Percentiles rank a stretch among this genome's conserved stretches.
phyloP scores from a whole-genome alignment of 2,888 invertebrate species.

The Calameuta idolon region DNA sequence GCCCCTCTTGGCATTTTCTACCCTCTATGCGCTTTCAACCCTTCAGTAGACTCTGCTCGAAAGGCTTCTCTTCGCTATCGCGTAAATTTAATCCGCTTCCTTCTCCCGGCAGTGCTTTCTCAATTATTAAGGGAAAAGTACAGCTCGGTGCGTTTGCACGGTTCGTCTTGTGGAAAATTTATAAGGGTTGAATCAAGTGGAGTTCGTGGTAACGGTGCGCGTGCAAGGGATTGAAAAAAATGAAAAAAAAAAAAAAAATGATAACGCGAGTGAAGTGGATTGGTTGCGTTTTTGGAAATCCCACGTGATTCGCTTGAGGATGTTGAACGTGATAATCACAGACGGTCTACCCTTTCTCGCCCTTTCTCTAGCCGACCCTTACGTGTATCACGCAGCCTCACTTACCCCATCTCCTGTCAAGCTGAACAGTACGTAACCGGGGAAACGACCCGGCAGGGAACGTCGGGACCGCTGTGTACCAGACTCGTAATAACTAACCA shows the following conservation, averaged over 20 bases:
- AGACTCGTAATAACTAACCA: neutral
- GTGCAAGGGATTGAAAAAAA: neutral
- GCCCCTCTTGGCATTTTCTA: neutral
- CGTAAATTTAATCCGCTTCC: neutral
- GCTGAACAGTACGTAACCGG: neutral
- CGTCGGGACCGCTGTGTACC: neutral
- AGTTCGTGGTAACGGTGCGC: neutral
- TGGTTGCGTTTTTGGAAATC: neutral
- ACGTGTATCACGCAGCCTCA: neutral
- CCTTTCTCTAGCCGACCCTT: neutral
- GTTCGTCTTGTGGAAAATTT: neutral
- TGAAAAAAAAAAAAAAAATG: too few species aligned
- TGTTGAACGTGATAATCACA: neutral
- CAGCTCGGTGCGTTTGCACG: neutral
- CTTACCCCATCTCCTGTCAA: neutral
- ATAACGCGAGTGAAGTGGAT: neutral
- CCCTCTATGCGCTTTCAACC: neutral
- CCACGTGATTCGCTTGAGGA: neutral
- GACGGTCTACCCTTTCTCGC: neutral
- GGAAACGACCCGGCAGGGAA: neutral
- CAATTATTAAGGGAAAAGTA: neutral
- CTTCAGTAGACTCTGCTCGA: neutral
- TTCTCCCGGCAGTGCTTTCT: neutral
- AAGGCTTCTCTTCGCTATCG: neutral
- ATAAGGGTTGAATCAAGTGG: neutral